phyloP scores from a whole-genome alignment of 2,113 vertebrate species.

The Carassius gibelio region DNA sequence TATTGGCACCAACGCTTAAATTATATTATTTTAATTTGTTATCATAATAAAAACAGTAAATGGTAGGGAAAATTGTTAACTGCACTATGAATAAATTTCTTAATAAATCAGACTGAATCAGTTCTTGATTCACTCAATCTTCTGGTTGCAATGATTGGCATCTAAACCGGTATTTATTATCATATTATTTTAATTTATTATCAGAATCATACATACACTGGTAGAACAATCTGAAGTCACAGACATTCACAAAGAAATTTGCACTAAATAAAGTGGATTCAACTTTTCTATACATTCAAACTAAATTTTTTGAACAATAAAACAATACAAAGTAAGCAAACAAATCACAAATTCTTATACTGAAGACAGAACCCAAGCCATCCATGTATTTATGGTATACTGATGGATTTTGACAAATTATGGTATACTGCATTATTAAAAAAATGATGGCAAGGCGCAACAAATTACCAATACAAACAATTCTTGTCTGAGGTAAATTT shows the following conservation, averaged over 20 bases:
- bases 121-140: no score
- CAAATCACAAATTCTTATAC: not conserved
- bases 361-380: not conserved
- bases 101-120: no score
- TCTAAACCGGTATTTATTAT: no score
- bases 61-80: no score
- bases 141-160: no score
- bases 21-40: not conserved
- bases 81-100: no score
- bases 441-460: not conserved
- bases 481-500: not conserved
- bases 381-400: not conserved
- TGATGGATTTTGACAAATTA: not conserved
- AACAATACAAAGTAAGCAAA: not conserved
- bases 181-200: no score
- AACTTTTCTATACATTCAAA: not conserved
- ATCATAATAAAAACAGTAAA: no score
- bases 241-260: not conserved
- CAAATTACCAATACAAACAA: not conserved
- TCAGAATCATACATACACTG: no score
- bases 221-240: not conserved
- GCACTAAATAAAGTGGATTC: not conserved
- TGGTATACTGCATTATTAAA: not conserved
- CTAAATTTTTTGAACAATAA: not conserved
- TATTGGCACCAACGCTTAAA: no score